Percentiles rank a stretch among this genome's conserved stretches.
Evolutionary conservation across 2,888 invertebrate genomes (phyloP).

Genomic region (Scrobipalpa costella): DNA sequence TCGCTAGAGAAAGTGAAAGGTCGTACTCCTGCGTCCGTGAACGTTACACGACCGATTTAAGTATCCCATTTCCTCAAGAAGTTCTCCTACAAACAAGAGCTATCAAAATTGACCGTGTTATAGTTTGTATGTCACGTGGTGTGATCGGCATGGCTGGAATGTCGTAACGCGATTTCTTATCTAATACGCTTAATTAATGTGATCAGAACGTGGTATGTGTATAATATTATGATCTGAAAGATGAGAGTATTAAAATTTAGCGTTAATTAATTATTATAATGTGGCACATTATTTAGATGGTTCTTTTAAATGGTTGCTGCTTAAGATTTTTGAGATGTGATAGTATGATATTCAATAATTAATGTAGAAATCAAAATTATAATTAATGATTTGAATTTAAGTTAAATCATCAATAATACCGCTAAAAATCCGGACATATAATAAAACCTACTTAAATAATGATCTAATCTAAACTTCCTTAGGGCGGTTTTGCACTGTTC

Average conservation of each 20-base stretch:
- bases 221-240: background rate
- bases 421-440: too few species aligned
- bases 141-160: slow-evolving; percentile 45
- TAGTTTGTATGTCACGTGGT: slow-evolving; percentile 47
- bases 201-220: background rate
- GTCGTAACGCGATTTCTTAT: slow-evolving; percentile 35
- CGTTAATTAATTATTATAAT: too few species aligned
- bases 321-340: too few species aligned
- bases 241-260: background rate
- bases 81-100: slow-evolving; percentile 16
- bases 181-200: slow-evolving; percentile 18
- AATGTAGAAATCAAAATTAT: too few species aligned
- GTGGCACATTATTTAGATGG: too few species aligned
- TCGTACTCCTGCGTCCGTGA: slow-evolving; percentile 51
- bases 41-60: slow-evolving; percentile 43
- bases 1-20: slow-evolving; percentile 47
- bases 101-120: slow-evolving; percentile 37
- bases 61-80: slow-evolving; percentile 33
- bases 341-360: too few species aligned
- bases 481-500: too few species aligned
- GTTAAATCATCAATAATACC: too few species aligned
- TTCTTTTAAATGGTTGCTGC: too few species aligned
- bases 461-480: too few species aligned
- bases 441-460: too few species aligned
- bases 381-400: too few species aligned